Conservation (phyloP, 2,797 vertebrate genomes). For the Hozukius guyotensis region DNA sequence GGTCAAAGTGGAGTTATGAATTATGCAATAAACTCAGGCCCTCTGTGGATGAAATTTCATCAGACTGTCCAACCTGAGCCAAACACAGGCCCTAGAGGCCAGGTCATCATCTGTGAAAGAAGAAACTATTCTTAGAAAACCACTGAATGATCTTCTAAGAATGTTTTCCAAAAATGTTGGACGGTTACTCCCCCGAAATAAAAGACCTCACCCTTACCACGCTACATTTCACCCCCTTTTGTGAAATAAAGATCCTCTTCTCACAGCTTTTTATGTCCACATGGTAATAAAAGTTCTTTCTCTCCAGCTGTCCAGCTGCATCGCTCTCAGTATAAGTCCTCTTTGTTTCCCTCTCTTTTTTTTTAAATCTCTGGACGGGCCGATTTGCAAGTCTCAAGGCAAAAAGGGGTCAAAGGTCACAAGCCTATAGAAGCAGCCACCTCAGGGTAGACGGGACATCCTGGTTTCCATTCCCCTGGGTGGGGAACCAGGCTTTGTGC, state of each 20-base stretch:
- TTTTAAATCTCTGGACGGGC: constrained; percentile 43
- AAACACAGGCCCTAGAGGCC: constrained; percentile 12
- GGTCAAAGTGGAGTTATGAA: constrained; percentile 59
- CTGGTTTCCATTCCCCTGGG: constrained; percentile 55
- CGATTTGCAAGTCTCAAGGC: constrained; percentile 61
- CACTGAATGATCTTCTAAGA: background rate
- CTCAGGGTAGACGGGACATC: constrained; percentile 64
- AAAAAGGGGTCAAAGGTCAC: constrained; percentile 67
- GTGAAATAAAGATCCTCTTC: constrained; percentile 44
- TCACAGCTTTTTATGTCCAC: constrained; percentile 46
- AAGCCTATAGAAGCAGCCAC: constrained; percentile 46
- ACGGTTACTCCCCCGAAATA: background rate
- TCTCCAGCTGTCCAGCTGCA: constrained; percentile 71
- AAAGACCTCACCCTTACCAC: constrained; percentile 13
- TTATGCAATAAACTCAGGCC: constrained; percentile 52
- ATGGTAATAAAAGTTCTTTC: constrained; percentile 60
- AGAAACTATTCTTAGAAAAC: constrained; percentile 31
- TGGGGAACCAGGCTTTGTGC: constrained; percentile 60
- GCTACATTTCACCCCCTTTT: constrained; percentile 9
- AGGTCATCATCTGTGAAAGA: constrained; percentile 25
- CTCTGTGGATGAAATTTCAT: constrained; percentile 52
- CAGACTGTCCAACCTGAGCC: constrained; percentile 42
- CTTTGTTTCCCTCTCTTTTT: constrained; percentile 71
- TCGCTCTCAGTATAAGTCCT: constrained; percentile 66
- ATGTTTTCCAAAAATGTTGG: constrained; percentile 1